Conservation (phyloP, 2,113 vertebrate species). For the Notiomystis cincta region DNA sequence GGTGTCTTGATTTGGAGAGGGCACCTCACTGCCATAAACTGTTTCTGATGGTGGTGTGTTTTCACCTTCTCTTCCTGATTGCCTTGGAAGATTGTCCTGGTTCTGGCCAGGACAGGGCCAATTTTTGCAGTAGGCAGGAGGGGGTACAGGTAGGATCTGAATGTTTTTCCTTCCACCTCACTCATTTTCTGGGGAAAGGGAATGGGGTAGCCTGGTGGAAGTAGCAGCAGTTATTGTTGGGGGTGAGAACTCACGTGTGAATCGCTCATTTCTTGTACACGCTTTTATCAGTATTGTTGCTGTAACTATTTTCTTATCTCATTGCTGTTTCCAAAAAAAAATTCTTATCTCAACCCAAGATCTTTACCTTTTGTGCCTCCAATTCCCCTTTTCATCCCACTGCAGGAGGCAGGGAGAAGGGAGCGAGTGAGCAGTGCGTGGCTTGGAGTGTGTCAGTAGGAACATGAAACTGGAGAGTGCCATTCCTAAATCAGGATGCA, state of each 20-base stretch:
- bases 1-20: not conserved
- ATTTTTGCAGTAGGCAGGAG: not conserved
- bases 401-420: not conserved
- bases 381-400: not conserved
- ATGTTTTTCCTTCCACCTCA: not conserved
- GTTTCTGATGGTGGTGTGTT: not conserved
- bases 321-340: not conserved
- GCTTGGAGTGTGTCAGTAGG: not conserved
- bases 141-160: not conserved
- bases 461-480: not conserved
- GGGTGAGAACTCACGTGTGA: rapidly evolving
- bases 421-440: rapidly evolving
- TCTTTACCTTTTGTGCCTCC: not conserved
- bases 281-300: not conserved
- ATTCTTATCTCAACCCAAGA: not conserved
- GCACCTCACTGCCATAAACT: not conserved
- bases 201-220: not conserved
- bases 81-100: not conserved
- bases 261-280: rapidly evolving
- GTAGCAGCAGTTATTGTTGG: not conserved
- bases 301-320: not conserved
- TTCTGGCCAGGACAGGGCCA: not conserved
- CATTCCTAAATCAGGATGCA: not conserved
- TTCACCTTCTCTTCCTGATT: not conserved
- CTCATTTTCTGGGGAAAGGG: not conserved